Base-by-base conservation (phyloP, 1,140 invertebrate genomes). In the Plectrocnemia conspersa region DNA sequence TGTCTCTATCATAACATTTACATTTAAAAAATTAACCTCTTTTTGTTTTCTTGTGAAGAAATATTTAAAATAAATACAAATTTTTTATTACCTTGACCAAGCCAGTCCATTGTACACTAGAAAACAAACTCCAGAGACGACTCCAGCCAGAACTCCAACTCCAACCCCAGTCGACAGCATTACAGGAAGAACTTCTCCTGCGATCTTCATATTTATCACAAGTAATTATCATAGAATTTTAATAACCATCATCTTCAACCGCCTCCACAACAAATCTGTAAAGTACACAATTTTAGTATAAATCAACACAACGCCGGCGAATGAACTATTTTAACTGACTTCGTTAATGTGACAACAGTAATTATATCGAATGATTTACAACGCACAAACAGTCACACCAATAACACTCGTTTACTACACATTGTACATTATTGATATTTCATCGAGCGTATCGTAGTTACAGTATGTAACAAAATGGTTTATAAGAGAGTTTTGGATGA, bases 81-180 rank as follows among this genome's bases (percentile, higher is more conserved):
- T 16, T 13, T 38, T 38, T n/a, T 33, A 46, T 60, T 66, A 70
- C 68, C 66, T 66, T 46, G 63, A 59, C 38, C 45, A 60, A 1
- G 42, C 52, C 16, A 65, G 32, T 62, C 77, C 75, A 60, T 77
- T 74, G n/a, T 71, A 67, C 29, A 79, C 64, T 22, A 80, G 65
- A 54, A 78, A 80, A 65, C 75, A 79, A 3, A 80, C 76, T 16
- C 78, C 78, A 1, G 77, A 79, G 3, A 80, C 68, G 29, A 80
- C 75, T 0, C 78, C 78, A 9, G 78, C 78, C n/a, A 80, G 60
- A 11, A 80, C 70, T 18, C 78, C 77, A 11, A 80, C 66, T 52
- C 78, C 78, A 21, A 80, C 68, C 3, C 78, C 75, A 0, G 77
- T 71, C 0, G 74, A 69, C 23, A 80, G 64, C 2, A 73, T 74